Evolutionary conservation across 1,140 invertebrate genomes (phyloP), one percentile per base, ranked within the genome.

Genomic region (Acromyrmex echinatior): DNA sequence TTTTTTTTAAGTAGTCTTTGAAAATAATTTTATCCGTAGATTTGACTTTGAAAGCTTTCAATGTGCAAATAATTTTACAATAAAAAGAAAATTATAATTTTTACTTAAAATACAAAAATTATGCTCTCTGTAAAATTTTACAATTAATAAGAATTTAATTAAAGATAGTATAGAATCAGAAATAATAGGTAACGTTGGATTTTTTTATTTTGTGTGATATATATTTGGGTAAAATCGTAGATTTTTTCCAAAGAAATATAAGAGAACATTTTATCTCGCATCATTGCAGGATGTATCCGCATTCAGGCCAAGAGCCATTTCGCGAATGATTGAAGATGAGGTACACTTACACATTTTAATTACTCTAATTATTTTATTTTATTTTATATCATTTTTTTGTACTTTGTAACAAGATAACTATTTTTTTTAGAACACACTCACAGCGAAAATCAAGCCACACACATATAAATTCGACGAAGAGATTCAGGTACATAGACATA

Each of bases 381-480:
- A 39, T 18, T 39, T 71, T 65, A 5, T 60, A 10, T 10, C 9
- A 10, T 76, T 76, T 74, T 45, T 79, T 77, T 80, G 10, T 2
- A 68, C 3, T 71, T n/a, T 18, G n/a, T 78, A 78, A 78, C 16
- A 0, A n/a, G 12, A 71, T 25, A 0, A 56, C 16, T 71, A 71
- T 81, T 25, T 68, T 45, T 88, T 87, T 12, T 60, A 87, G 88
- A 71, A 79, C 14, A 78, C 71, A 65, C 51, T 77, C 0, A 81
- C 78, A 71, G 3, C 78, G 49, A 81, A 39, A 49, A 71, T 16
- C 31, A 56, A 81, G 78, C 78, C 12, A 81, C 78, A 81, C 31
- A 58, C 10, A 81, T 21, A 87, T 39, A 39, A 86, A 86, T 31
- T 58, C 70, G 25, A 76, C 14, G 78, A 81, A 39, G 78, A 80